phyloP scores from a whole-genome alignment of 2,113 vertebrate species.

The Chloebia gouldiae region DNA sequence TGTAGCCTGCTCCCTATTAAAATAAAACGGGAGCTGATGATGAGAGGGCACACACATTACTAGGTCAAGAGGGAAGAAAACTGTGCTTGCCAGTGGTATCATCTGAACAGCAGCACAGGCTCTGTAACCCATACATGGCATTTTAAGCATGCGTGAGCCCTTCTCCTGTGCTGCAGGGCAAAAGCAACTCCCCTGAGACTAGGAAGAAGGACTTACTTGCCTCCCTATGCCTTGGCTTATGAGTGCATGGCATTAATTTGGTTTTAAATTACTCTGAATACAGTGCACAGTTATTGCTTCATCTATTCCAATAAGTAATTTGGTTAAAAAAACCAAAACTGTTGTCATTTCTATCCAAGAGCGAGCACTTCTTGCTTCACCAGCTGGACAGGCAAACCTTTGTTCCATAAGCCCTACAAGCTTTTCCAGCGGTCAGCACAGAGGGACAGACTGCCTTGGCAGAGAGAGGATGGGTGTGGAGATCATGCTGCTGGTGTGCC shows the following conservation, averaged over 20 bases:
- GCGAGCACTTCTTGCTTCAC: fast-evolving
- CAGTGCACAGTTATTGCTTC: background rate
- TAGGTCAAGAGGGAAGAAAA: background rate
- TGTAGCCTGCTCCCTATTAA: background rate
- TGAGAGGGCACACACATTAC: background rate
- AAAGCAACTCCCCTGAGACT: background rate
- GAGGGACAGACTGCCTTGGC: background rate
- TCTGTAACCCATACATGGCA: background rate
- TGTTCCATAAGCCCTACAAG: background rate
- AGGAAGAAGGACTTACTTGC: background rate
- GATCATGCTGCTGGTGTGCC: fast-evolving
- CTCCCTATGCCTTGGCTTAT: background rate
- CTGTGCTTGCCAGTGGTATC: background rate
- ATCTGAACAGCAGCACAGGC: background rate
- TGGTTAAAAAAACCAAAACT: background rate
- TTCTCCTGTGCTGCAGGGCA: background rate
- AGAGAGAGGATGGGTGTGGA: background rate
- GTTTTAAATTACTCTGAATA: background rate
- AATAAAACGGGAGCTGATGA: background rate
- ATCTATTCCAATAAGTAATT: background rate
- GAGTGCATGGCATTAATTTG: background rate
- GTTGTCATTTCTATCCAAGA: background rate
- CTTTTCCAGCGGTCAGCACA: background rate
- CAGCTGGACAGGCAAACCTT: background rate
- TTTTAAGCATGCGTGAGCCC: background rate